Percentiles rank a stretch among this genome's conserved stretches.
phyloP scores from a whole-genome alignment of 2,797 vertebrate species.

The Pteropus rufus region DNA sequence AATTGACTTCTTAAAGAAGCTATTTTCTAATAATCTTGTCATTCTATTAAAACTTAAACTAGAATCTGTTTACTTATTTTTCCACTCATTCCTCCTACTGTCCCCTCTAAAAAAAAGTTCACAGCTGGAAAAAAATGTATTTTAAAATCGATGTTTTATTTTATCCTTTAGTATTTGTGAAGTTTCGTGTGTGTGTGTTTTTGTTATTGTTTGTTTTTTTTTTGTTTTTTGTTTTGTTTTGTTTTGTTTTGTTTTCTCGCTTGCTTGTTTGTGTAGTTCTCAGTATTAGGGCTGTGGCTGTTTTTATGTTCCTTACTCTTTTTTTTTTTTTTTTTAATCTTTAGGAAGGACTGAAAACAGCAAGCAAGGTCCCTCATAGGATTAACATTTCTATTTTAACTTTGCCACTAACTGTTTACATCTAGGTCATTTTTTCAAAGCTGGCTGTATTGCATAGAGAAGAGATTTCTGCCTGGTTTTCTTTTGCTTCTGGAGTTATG shows the following conservation, averaged over 20 bases:
- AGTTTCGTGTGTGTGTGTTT: background rate
- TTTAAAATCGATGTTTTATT: background rate
- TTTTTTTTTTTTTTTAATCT: background rate
- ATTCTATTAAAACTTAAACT: background rate
- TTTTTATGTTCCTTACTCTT: background rate
- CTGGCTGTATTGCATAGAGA: slow-evolving; percentile 16
- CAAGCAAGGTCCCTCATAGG: slow-evolving; percentile 33
- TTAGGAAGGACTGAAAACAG: slow-evolving; percentile 65
- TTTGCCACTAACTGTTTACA: slow-evolving; percentile 69
- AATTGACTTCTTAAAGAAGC: slow-evolving; percentile 14
- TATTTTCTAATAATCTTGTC: slow-evolving; percentile 2
- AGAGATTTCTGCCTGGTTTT: slow-evolving; percentile 54
- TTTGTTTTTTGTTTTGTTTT: too few species aligned
- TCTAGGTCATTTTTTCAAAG: slow-evolving; percentile 42
- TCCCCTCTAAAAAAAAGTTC: background rate
- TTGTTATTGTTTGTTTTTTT: too few species aligned
- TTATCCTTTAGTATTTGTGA: background rate
- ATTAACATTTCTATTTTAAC: slow-evolving; percentile 76
- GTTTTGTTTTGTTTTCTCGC: background rate
- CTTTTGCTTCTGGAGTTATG: slow-evolving; percentile 67
- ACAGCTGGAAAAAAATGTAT: background rate
- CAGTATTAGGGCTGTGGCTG: background rate
- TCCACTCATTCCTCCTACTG: background rate
- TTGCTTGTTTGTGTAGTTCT: background rate
- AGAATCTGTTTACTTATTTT: slow-evolving; percentile 5